phyloP scores from a whole-genome alignment of 2,888 invertebrate species.

The Pocota personata region DNA sequence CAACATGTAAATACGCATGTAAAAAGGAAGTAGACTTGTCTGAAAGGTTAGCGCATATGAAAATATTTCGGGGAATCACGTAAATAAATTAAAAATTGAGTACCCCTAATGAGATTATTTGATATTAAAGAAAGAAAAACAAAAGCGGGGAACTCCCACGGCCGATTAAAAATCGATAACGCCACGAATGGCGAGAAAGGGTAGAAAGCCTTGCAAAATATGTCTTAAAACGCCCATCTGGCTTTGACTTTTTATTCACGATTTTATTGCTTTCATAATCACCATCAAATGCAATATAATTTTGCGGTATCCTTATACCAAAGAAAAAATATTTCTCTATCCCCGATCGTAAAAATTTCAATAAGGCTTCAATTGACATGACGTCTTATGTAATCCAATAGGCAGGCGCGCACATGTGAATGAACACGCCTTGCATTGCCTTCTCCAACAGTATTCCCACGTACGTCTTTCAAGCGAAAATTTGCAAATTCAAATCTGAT shows the following conservation, averaged over 20 bases:
- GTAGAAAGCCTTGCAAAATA: no score
- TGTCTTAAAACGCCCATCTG: background rate
- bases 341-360: conserved; percentile 13
- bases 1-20: no score
- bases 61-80: no score
- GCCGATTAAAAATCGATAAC: no score
- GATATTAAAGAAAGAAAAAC: no score
- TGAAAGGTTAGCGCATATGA: no score
- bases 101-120: no score
- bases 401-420: conserved; percentile 19
- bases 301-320: conserved; percentile 33
- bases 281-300: conserved; percentile 5
- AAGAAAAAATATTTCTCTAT: background rate
- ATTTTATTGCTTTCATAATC: conserved; percentile 15
- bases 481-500: conserved; percentile 17
- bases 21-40: no score
- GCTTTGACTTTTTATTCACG: background rate
- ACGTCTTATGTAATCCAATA: conserved; percentile 59
- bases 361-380: conserved; percentile 48
- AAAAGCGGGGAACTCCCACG: no score
- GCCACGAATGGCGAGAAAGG: no score
- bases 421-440: conserved; percentile 23
- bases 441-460: conserved; percentile 7
- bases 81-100: no score
- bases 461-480: conserved; percentile 4